Base-by-base conservation (phyloP, 2,888 invertebrate genomes). In the Cataglyphis cursor region DNA sequence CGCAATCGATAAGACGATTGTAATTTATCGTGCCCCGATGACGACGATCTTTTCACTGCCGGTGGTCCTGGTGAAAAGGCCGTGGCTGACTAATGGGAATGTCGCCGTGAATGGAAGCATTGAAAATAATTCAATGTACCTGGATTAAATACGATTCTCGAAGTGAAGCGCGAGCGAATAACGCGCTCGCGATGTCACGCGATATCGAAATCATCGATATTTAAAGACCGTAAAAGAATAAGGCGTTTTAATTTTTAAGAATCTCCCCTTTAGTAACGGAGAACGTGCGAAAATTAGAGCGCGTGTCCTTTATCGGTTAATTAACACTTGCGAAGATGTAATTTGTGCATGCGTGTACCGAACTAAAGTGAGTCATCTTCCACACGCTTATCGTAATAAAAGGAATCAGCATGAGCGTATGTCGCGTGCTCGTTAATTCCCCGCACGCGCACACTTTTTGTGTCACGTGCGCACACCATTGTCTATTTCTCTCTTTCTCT, bases 1-100 rank as follows among this genome's bases (percentile, higher is more conserved):
- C 85, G 62, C 88, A 85, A 89, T 89, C 88, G 85, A 88, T 88
- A 82, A 80, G 82, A 73, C 90, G 85, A 82, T 85, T 73, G 83
- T 83, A 89, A 89, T 88, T 89, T 80, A 89, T 88, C 82, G 82
- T 70, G 44, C 12, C 51, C 28, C 76, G 85, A 85, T 89, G 88
- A 88, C 88, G 83, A 81, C 83, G 68, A 81, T 61, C 54, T 88
- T 82, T 59, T 74, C 48, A 31, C 59, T 72, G 21, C 75, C 21
- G 57, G 28, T 57, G 57, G 74, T 57, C 44, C 59, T 44, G 3
- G 8, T 74, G 59, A 59, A 73, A 72, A 78, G 74, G 78, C 35
- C 74, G 74, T 74, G 78, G 35, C 73, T 73, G 73, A 80, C 78
- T 73, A 80, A 80, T 80, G 74, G 44, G 31, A 59, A 72, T 48